Evolutionary conservation across 2,888 invertebrate genomes (phyloP).

Genomic region (Agrilus biguttatus): DNA sequence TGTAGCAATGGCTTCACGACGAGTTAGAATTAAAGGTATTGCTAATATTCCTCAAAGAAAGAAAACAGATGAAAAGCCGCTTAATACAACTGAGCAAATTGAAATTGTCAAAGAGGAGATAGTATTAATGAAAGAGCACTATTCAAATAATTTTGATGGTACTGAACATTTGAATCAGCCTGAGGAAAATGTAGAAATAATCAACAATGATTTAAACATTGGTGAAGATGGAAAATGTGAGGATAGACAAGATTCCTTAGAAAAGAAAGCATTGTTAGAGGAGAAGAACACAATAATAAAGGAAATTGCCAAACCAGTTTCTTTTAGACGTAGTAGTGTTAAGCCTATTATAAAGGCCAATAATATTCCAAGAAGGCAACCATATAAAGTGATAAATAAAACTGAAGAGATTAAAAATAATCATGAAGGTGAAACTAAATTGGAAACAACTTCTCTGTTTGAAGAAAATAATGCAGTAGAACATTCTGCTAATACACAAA

Average conservation of each 20-base stretch:
- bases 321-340: no score
- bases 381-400: no score
- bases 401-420: no score
- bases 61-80: slow-evolving; percentile 17
- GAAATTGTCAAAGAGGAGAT: slow-evolving; percentile 26
- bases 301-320: no score
- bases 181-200: not conserved
- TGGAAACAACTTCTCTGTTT: no score
- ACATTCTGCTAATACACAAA: not conserved
- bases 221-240: slow-evolving; percentile 10
- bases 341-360: no score
- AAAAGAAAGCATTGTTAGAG: no score
- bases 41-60: slow-evolving; percentile 48
- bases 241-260: not conserved
- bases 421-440: no score
- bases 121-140: slow-evolving; percentile 4
- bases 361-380: no score
- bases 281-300: no score
- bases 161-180: no score
- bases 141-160: not conserved
- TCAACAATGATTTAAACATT: not conserved
- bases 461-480: no score
- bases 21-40: slow-evolving; percentile 60
- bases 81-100: not conserved
- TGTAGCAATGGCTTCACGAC: slow-evolving; percentile 42